Evolutionary conservation across 2,113 vertebrate species (phyloP), one percentile per base, ranked within the genome.

Genomic region (Nothoprocta pentlandii): DNA sequence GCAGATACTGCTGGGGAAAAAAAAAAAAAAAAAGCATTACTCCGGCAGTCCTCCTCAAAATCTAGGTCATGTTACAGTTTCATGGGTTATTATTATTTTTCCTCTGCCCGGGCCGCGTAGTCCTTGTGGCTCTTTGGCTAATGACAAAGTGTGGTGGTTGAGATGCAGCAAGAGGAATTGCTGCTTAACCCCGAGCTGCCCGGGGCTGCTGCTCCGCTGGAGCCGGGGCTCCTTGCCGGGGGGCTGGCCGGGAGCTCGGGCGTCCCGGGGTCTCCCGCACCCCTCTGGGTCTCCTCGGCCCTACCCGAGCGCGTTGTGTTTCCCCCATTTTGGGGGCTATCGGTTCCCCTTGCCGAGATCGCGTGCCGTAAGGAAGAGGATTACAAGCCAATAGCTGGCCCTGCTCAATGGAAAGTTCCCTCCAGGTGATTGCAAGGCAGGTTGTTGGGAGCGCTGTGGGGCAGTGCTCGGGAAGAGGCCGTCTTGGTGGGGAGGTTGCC

Each of bases 351-450:
- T 70, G 85, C 49, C 47, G 41, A 77, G 90, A 85, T 85, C 81
- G 82, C 88, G 93, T 0, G 11, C 90, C 10, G n/a, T 95, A 88
- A 90, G 83, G 70, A 92, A 80, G 28, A 92, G 80, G 77, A 87
- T 90, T 94, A 78, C 68, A 90, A 86, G 83, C 69, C 92, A 95
- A 95, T 93, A 2, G 94, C 94, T 94, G 91, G 90, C 92, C 90
- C 90, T n/a, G 30, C 94, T 92, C 94, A 92, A 95, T 90, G 90
- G 88, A 88, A 94, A 95, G 93, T 95, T 44, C 94, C 81, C 80
- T 93, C 95, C 90, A 95, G 95, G 96, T 95, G 84, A 95, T 94
- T 94, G 92, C 93, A 86, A 90, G 95, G 85, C 80, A 84, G 91
- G 80, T 85, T 95, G 89, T 96, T 93, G 93, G 96, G 80, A 89